phyloP scores from a whole-genome alignment of 2,888 invertebrate genomes.

The Pterobdella sp. region DNA sequence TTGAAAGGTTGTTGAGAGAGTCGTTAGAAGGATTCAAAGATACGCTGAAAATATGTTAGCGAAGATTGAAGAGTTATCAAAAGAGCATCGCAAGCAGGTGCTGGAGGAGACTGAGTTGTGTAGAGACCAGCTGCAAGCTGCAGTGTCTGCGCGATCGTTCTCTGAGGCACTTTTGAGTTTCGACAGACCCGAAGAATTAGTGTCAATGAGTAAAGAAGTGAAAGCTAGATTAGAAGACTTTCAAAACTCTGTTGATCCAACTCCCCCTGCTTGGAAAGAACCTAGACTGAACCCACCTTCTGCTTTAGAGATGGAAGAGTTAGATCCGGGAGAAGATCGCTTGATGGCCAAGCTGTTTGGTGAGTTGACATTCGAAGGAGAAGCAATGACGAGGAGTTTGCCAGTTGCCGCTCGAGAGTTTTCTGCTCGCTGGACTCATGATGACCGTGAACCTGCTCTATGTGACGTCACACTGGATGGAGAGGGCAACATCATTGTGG shows the following conservation, averaged over 20 bases:
- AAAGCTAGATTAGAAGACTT: conserved; percentile 35
- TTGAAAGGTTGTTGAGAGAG: conserved; percentile 32
- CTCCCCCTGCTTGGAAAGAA: conserved; percentile 37
- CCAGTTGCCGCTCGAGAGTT: conserved; percentile 23
- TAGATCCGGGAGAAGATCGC: conserved; percentile 15
- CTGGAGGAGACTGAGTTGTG: conserved; percentile 33
- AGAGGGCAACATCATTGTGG: conserved; percentile 35
- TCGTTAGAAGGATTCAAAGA: conserved; percentile 35
- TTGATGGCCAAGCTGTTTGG: conserved; percentile 35
- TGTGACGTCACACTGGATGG: conserved; percentile 37
- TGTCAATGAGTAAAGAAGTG: conserved; percentile 36
- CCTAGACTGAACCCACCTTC: conserved; percentile 37
- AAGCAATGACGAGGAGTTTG: conserved; percentile 33
- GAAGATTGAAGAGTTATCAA: conserved; percentile 38
- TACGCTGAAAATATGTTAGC: conserved; percentile 38
- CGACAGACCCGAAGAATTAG: conserved; percentile 38
- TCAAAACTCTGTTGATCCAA: conserved; percentile 33
- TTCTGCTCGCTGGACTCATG: conserved; percentile 26
- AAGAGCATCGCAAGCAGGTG: conserved; percentile 36
- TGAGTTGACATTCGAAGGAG: conserved; percentile 39
- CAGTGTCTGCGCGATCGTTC: conserved; percentile 35
- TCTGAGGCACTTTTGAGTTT: conserved; percentile 37
- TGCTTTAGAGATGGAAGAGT: conserved; percentile 25
- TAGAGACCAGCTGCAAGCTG: conserved; percentile 34
- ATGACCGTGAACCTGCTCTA: conserved; percentile 34